Percentiles rank a stretch among this genome's conserved stretches.
Conservation (phyloP, 2,113 vertebrate genomes). For the Calonectris borealis region DNA sequence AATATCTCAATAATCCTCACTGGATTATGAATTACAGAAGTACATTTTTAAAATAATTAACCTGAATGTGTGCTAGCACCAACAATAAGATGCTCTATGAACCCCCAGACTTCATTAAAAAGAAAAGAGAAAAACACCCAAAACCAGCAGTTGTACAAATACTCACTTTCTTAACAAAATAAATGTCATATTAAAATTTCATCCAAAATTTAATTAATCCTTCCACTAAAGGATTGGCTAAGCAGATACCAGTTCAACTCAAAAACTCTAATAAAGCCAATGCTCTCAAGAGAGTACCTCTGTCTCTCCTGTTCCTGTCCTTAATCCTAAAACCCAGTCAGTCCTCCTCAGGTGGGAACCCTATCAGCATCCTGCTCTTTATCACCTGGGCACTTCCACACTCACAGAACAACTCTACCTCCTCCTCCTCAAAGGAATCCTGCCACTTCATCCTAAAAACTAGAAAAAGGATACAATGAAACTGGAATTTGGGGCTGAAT, state of each 20-base stretch:
- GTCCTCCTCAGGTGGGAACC: not conserved
- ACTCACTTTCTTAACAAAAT: not conserved
- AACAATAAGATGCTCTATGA: not conserved
- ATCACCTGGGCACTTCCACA: not conserved
- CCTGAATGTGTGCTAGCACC: not conserved
- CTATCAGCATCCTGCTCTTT: not conserved
- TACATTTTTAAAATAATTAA: not conserved
- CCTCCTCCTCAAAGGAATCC: not conserved
- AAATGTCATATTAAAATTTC: not conserved
- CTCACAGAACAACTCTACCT: not conserved
- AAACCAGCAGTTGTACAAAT: not conserved
- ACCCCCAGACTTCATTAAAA: not conserved
- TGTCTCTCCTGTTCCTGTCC: not conserved
- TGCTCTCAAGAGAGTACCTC: not conserved
- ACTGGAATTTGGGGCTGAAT: not conserved
- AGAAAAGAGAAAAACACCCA: not conserved
- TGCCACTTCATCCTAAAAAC: not conserved
- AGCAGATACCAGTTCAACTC: not conserved
- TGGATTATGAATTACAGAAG: not conserved
- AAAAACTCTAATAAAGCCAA: not conserved
- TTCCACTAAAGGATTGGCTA: not conserved
- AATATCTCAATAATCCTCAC: not conserved
- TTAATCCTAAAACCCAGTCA: not conserved
- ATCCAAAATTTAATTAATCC: not conserved
- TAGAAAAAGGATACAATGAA: not conserved